A percentile compares a stretch with the other conserved stretches of the same genome.
These are phyloP conservation scores for Heterodera filipjevi DNA, from an alignment of 2,888 invertebrate species.

Conservation along the genomic window DNA sequence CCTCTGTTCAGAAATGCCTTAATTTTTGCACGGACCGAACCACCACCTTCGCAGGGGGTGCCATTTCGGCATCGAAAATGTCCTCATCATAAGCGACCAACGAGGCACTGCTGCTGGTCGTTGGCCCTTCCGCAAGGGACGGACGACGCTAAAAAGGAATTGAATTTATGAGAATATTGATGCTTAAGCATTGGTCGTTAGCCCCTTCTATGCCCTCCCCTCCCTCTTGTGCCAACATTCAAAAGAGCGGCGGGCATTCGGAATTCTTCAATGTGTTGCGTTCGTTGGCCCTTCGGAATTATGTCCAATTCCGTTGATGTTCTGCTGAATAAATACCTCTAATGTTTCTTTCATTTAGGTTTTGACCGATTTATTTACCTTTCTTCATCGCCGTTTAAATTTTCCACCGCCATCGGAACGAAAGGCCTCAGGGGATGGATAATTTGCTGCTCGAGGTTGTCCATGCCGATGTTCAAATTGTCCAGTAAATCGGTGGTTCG, in stretches of 20 bases:
- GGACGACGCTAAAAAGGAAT: constrained; percentile 14
- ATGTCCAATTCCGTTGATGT: neutral
- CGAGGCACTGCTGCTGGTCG: neutral
- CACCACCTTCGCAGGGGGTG: constrained; percentile 20
- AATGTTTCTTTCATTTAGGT: neutral
- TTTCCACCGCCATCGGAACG: neutral
- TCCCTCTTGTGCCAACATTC: neutral
- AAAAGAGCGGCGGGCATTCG: constrained; percentile 15
- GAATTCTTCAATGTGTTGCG: constrained; percentile 22
- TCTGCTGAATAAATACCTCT: neutral
- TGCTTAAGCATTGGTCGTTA: neutral
- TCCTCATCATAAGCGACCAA: constrained; percentile 16
- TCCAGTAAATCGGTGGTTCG: neutral
- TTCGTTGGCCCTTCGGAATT: constrained; percentile 7
- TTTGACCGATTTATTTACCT: neutral
- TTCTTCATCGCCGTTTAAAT: constrained; percentile 13
- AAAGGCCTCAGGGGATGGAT: neutral
- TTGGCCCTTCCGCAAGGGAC: neutral
- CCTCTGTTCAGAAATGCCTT: constrained; percentile 5
- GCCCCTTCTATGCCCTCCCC: neutral
- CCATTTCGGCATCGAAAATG: constrained; percentile 27
- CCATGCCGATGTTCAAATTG: neutral
- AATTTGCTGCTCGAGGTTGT: constrained; percentile 9
- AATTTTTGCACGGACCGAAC: neutral
- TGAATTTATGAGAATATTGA: neutral